Evolutionary conservation across 1,140 invertebrate species (phyloP), one percentile per base, ranked within the genome.

Genomic region (Ooceraea biroi): DNA sequence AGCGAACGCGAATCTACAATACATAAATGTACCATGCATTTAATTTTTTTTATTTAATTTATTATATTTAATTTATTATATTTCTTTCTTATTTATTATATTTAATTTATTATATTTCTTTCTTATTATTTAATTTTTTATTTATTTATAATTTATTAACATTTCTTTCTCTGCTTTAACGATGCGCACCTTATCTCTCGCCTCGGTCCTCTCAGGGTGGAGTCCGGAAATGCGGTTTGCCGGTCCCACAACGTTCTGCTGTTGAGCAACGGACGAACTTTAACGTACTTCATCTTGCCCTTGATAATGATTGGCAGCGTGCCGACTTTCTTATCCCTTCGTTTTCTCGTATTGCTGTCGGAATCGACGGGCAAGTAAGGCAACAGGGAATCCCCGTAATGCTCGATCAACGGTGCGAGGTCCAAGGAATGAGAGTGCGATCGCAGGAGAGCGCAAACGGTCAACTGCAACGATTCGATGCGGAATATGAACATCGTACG

Each of bases 361-460:
- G 91, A 76, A 22, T 80, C 41, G 41, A 27, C 60, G 3, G 90
- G 87, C 63, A 94, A 85, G 60, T 94, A 94, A 11, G 94, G 93
- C 65, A 94, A 85, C 58, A 94, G 90, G 0, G 94, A 94, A 73
- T 94, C 94, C 14, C 94, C 94, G 52, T 92, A 94, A 72, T 94
- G 91, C 22, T 94, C 92, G 25, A 77, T 88, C 73, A 94, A 88
- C 60, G 85, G 71, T 22, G 88, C 68, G 71, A 91, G 85, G 69
- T 94, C 85, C 19, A 94, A 85, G 44, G 63, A 63, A 52, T 93
- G 91, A 46, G 88, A 83, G 36, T 89, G 88, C 3, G 93, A 94
- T 86, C 91, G 94, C 17, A 90, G 69, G 44, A 94, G 90, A 57
- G 94, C 93, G 88, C 92, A 93, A 78, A 93, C 85, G 44, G 91